Base-by-base conservation (phyloP, 2,888 invertebrate species). In the Hanleya hanleyi region DNA sequence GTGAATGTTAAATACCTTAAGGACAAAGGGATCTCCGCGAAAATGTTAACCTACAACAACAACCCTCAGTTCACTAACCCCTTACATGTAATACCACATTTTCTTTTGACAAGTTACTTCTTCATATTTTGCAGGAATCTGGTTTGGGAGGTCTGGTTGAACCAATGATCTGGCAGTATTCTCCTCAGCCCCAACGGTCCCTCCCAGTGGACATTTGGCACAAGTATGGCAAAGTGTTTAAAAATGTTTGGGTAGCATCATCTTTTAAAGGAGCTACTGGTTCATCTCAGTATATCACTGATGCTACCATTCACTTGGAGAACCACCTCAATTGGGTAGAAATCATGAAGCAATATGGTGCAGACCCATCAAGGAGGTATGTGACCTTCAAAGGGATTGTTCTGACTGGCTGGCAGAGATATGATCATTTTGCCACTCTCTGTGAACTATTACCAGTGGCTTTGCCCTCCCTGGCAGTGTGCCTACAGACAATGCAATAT, bases 261-360 rank as follows among this genome's bases (percentile, higher is more conserved):
- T 95, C 96, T 0, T 96, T 94, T 86, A 96, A 96, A 92, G 96
- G 96, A 0, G 95, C 96, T 0, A 95, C 95, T 70, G 95, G 95
- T 9, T 80, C 94, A 73, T 92, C 93, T 78, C 94, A 94, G 91
- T 93, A 93, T 70, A 84, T 95, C 69, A 94, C 95, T 0, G 92
- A 94, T 6, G 92, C 93, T 65, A 91, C 91, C n/a, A 91, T 93
- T 65, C 94, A 96, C 82, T 91, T 95, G 67, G 91, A 92, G 64
- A 96, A 96, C 86, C 93, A 95, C 86, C 92, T 92, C 62, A 92
- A 93, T 9, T 96, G 96, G 95, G 87, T 95, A 85, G 72, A 80
- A 12, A 84, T 89, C 57, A 83, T 91, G 65, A 77, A 83, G 57
- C 47, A 75, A 22, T 65, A 70, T 41, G 67, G 68, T 15, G n/a